Evolutionary conservation across 2,888 invertebrate species (phyloP), one percentile per base, ranked within the genome.

Genomic region (Gibbula magus): DNA sequence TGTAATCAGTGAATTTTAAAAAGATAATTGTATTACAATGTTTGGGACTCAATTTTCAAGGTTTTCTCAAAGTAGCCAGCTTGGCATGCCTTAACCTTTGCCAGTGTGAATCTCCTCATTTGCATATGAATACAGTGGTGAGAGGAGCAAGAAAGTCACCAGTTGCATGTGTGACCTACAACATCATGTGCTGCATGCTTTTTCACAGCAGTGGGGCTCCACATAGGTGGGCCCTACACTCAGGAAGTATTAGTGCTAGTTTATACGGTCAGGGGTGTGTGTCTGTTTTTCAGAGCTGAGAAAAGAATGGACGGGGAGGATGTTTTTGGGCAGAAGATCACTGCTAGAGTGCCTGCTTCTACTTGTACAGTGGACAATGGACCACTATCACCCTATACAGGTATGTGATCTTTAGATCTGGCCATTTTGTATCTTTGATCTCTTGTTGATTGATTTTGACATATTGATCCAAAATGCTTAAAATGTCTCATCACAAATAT

Each of bases 301-400:
- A 96, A 96, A 92, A 95, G 97, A 90, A 96, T 97, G 95, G 96
- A 96, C 90, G 96, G 96, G 81, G 96, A 96, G 92, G 95, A 96
- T 93, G 96, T 97, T 76, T 96, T 95, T 93, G 96, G 96, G 18
- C 95, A 95, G 83, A 96, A 96, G 93, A 89, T 90, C 32, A 81
- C 80, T 32, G 84, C 81, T 8, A 77, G 56, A 13, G 66, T 80
- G n/a, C 73, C 78, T 20, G 56, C 56, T 32, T 53, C 51, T 54
- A 16, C 53, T n/a, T 54, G 29, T 32, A 52, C 52, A 29, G 29
- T 8, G 0, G 75, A 75, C 22, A 67, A 73, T 45, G 22, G 20
- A 32, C 25, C 32, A 32, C 10, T n/a, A 54, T 54, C 52, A 54
- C 32, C 52, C 2, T 25, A 75, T 2, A 51, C 74, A 75, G 52